Base-by-base conservation (phyloP, 2,797 vertebrate genomes). In the Paedocypris micromegethes region DNA sequence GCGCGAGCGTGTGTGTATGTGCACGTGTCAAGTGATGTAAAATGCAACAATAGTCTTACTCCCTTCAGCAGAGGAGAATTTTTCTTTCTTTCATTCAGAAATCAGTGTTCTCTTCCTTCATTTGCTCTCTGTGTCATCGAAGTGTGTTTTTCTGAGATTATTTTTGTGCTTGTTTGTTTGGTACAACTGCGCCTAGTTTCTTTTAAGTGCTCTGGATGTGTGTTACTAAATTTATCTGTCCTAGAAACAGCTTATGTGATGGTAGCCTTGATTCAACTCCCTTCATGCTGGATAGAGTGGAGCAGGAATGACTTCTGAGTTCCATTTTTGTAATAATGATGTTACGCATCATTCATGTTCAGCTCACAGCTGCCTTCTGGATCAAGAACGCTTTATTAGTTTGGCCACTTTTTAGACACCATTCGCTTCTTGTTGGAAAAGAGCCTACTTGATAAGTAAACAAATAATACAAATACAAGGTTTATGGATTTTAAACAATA, bases 191-290 rank as follows among this genome's bases (percentile, higher is more conserved):
- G 72, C 66, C n/a, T 75, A 58, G 45, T 58, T 76, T 76, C 68
- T 63, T 75, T 78, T 75, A 77, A 75, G 74, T 71, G 47, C 51
- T 7, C 49, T 51, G 57, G 58, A 68, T 63, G 55, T 63, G 48
- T 50, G 64, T 65, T 73, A 68, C 81, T 83, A 83, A 78, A 79
- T 83, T 81, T 81, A 79, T 75, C 78, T 78, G 78, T 58, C 81
- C 81, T 71, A 83, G 77, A 83, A 82, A 79, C 59, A 48, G 61
- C 72, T 64, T 42, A 46, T 62, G 66, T 76, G 74, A 76, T 63
- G 54, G 70, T 68, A 70, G 77, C 75, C 79, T 75, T 66, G 70
- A 74, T 82, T 78, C 79, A 71, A 54, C 68, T 75, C 66, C 52
- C 58, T 56, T 40, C 7, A 45, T 46, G 5, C 43, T 6, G 7